phyloP scores from a whole-genome alignment of 2,888 invertebrate genomes.

The Monochamus alternatus region DNA sequence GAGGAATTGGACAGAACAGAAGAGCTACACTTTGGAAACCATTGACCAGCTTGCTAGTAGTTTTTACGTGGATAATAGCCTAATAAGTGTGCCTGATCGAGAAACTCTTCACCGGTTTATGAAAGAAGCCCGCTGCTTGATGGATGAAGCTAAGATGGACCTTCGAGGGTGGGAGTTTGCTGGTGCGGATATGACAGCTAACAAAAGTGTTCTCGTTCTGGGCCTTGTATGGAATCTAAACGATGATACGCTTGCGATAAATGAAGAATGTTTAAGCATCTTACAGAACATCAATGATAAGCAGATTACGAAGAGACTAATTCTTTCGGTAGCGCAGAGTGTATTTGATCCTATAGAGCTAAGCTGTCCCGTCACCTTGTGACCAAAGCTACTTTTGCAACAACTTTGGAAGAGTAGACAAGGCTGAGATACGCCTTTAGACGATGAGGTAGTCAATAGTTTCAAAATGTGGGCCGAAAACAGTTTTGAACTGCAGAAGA shows the following conservation, averaged over 20 bases:
- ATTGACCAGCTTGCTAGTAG: slow-evolving; percentile 9
- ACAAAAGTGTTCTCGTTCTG: too few species aligned
- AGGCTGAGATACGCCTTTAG: slow-evolving; percentile 33
- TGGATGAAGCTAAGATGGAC: slow-evolving; percentile 36
- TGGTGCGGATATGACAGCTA: slow-evolving; percentile 15
- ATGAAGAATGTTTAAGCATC: slow-evolving; percentile 24
- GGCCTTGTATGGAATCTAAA: slow-evolving; percentile 38
- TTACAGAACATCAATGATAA: slow-evolving; percentile 4
- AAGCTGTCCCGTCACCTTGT: slow-evolving; percentile 31
- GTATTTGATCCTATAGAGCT: slow-evolving; percentile 13
- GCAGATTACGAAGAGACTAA: slow-evolving; percentile 32
- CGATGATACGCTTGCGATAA: slow-evolving; percentile 35
- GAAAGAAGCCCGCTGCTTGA: slow-evolving; percentile 26
- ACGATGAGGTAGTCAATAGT: too few species aligned
- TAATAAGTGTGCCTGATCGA: slow-evolving; percentile 20
- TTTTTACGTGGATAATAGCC: slow-evolving; percentile 41
- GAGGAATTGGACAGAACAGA: slow-evolving; percentile 4
- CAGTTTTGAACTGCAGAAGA: slow-evolving; percentile 14
- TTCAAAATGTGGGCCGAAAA: too few species aligned
- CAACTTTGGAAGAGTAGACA: slow-evolving; percentile 36
- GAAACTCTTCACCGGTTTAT: slow-evolving; percentile 28
- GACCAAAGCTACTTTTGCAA: slow-evolving; percentile 42
- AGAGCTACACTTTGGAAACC: slow-evolving; percentile 15
- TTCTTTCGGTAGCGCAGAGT: slow-evolving; percentile 18
- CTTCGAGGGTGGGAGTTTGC: slow-evolving; percentile 46